Evolutionary conservation across 1,140 invertebrate genomes (phyloP).

Genomic region (Drosophila saltans): DNA sequence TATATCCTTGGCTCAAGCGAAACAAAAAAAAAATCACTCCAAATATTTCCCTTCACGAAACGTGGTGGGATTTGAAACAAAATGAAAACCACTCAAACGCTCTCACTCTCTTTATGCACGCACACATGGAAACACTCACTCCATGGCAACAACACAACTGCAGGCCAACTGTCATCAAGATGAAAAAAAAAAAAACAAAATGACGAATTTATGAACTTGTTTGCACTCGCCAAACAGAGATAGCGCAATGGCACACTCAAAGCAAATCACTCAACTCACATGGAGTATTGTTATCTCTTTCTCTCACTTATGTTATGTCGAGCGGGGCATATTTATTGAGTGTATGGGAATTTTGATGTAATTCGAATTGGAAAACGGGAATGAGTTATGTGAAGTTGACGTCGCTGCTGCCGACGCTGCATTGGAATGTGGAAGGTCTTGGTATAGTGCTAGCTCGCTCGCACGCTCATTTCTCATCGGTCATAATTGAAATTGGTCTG

Average conservation of each 20-base stretch:
- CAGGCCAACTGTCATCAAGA: slow-evolving; percentile 77
- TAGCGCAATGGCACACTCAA: slow-evolving; percentile 23
- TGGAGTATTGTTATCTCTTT: slow-evolving; percentile 42
- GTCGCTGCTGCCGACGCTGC: slow-evolving; percentile 40
- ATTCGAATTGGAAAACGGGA: slow-evolving; percentile 65
- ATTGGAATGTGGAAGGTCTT: slow-evolving; percentile 52
- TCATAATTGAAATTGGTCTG: slow-evolving; percentile 53
- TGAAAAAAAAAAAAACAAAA: slow-evolving; percentile 79
- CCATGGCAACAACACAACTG: slow-evolving; percentile 47
- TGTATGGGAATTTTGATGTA: slow-evolving; percentile 54
- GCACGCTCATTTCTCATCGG: slow-evolving; percentile 49
- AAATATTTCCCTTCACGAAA: slow-evolving; percentile 30
- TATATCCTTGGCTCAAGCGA: background rate
- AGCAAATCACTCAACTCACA: slow-evolving; percentile 16
- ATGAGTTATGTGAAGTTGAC: slow-evolving; percentile 56
- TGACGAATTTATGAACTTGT: slow-evolving; percentile 82
- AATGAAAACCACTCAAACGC: slow-evolving; percentile 34
- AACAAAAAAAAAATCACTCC: slow-evolving; percentile 22
- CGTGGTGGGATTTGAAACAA: slow-evolving; percentile 52
- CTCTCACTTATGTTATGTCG: slow-evolving; percentile 18
- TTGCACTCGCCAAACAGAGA: slow-evolving; percentile 45
- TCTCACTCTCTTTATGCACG: slow-evolving; percentile 35
- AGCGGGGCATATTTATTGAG: slow-evolving; percentile 18
- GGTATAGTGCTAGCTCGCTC: slow-evolving; percentile 47
- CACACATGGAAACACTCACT: slow-evolving; percentile 17